A percentile compares a stretch with the other conserved stretches of the same genome.
Evolutionary conservation across 2,113 vertebrate species (phyloP).

Genomic region (Craseonycteris thonglongyai): DNA sequence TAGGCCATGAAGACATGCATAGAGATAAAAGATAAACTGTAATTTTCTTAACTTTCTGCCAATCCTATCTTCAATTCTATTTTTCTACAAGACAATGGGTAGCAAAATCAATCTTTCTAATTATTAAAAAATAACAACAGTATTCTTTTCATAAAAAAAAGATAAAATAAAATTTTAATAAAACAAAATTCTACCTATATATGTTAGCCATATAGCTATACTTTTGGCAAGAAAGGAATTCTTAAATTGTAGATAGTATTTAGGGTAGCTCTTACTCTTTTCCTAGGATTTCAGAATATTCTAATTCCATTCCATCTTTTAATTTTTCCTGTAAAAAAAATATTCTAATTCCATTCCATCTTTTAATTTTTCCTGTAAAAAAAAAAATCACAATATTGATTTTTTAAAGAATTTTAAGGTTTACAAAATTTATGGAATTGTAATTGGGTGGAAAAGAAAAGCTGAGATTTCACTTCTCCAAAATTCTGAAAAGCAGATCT

Average conservation of each 20-base stretch:
- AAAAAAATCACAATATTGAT: not conserved
- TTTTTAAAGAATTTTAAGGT: not conserved
- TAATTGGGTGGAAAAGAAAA: not conserved
- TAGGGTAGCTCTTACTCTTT: not conserved
- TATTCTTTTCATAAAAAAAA: not conserved
- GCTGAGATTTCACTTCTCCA: constrained; percentile 13
- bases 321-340: not conserved
- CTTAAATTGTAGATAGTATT: not conserved
- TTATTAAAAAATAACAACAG: not conserved
- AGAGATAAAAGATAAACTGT: not conserved
- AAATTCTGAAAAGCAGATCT: not conserved
- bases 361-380: not conserved
- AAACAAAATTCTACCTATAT: not conserved
- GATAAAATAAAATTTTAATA: not conserved
- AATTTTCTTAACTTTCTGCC: not conserved
- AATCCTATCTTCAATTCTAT: not conserved
- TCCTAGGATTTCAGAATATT: not conserved
- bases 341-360: constrained; percentile 20
- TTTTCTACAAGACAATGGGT: not conserved
- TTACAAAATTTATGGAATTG: not conserved
- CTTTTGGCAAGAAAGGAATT: not conserved
- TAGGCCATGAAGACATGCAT: not conserved
- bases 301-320: constrained; percentile 14
- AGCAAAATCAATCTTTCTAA: not conserved
- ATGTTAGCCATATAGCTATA: not conserved